Percentiles rank a stretch among this genome's conserved stretches.
phyloP scores from a whole-genome alignment of 2,113 vertebrate genomes.

The Butorides virescens region DNA sequence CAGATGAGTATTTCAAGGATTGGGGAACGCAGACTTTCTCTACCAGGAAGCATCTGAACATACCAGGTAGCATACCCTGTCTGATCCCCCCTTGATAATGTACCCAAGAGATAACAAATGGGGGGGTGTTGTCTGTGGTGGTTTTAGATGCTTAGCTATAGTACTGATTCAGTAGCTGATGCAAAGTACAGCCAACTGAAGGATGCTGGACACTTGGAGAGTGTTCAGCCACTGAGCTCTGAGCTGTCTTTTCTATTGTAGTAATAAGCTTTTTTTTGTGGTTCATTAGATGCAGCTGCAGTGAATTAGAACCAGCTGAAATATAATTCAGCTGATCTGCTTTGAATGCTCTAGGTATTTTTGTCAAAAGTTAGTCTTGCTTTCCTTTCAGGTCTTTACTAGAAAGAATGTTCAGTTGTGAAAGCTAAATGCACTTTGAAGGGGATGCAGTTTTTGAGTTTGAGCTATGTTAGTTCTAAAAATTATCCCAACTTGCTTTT shows the following conservation, averaged over 20 bases:
- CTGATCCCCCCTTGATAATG: not conserved
- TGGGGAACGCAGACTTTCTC: not conserved
- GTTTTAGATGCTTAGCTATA: not conserved
- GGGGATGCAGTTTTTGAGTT: not conserved
- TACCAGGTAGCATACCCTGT: not conserved
- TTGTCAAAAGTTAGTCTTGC: not conserved
- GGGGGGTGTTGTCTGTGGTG: accelerated
- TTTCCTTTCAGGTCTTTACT: not conserved
- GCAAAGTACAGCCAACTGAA: not conserved
- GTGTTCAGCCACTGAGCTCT: not conserved
- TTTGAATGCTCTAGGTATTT: not conserved
- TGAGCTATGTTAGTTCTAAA: not conserved
- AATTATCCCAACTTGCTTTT: not conserved
- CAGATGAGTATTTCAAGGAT: not conserved
- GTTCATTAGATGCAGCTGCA: not conserved
- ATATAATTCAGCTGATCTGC: not conserved
- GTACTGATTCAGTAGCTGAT: not conserved
- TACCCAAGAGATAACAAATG: not conserved
- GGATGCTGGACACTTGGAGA: not conserved
- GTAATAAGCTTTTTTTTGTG: not conserved
- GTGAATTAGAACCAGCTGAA: not conserved
- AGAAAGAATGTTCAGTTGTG: not conserved
- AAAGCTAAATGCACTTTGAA: not conserved
- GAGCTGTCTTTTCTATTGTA: not conserved
- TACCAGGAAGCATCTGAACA: not conserved